These are phyloP conservation scores for Ispidina picta DNA, from an alignment of 2,797 vertebrate genomes.

Conservation along the genomic window DNA sequence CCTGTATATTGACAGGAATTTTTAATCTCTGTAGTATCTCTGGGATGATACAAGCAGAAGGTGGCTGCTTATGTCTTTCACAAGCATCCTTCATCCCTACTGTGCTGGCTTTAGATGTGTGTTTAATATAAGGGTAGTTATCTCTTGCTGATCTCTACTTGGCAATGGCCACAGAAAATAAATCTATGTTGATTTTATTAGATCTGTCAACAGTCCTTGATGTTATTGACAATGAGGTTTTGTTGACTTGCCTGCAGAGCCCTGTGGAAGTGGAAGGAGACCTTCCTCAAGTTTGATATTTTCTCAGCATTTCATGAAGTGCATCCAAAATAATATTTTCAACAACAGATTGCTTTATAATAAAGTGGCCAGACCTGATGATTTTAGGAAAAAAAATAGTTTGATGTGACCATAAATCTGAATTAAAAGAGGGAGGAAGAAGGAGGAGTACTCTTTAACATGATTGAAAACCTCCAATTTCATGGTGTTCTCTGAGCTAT, in stretches of 20 bases:
- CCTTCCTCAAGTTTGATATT: constrained; percentile 22
- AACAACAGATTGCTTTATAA: neutral
- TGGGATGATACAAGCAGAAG: constrained; percentile 54
- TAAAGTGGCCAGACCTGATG: neutral
- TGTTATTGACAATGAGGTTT: constrained; percentile 67
- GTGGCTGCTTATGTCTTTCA: constrained; percentile 36
- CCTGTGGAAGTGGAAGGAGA: constrained; percentile 53
- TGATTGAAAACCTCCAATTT: neutral
- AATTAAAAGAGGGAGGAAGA: neutral
- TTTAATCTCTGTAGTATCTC: constrained; percentile 48
- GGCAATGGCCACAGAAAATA: constrained; percentile 56
- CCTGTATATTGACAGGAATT: neutral
- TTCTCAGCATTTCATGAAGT: constrained; percentile 23
- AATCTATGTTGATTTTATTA: constrained; percentile 67
- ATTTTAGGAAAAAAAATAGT: neutral
- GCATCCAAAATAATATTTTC: neutral
- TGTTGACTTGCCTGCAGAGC: constrained; percentile 46
- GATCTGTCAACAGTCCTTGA: constrained; percentile 68
- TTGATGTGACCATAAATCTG: neutral
- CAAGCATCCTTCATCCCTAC: constrained; percentile 55
- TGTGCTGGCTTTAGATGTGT: constrained; percentile 48
- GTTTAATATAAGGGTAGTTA: constrained; percentile 42
- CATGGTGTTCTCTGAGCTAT: neutral
- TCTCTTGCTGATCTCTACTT: constrained; percentile 57
- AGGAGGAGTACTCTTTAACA: neutral